Evolutionary conservation across 1,140 invertebrate genomes (phyloP).

Genomic region (Triops cancriformis): DNA sequence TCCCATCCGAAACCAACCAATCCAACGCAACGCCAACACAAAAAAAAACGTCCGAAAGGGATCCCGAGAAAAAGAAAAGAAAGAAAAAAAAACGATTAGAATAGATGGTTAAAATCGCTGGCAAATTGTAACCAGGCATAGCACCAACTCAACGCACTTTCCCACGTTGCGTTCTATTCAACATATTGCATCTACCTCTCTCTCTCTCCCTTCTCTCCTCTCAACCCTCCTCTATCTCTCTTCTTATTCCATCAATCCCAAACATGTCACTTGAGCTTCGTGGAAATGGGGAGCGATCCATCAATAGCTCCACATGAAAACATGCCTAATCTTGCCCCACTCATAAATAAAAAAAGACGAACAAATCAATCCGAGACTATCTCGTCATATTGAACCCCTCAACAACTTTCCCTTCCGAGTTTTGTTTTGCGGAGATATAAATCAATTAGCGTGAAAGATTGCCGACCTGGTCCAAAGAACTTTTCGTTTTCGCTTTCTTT

Average conservation of each 20-base stretch:
- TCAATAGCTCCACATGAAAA: too few species aligned
- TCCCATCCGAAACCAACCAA: background rate
- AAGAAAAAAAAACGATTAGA: conserved; percentile 1
- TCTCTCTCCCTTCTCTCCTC: background rate
- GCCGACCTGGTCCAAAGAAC: too few species aligned
- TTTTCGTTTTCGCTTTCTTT: too few species aligned
- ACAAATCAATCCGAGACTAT: too few species aligned
- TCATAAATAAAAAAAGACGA: too few species aligned
- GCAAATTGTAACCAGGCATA: conserved; percentile 11
- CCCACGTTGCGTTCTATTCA: conserved; percentile 8
- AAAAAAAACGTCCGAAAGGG: background rate
- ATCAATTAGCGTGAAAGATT: too few species aligned
- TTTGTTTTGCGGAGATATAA: too few species aligned
- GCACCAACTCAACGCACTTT: conserved; percentile 5
- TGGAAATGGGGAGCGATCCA: background rate
- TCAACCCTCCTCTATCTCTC: too few species aligned
- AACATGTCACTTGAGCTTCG: conserved; percentile 13
- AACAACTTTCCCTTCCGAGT: too few species aligned
- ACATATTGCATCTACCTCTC: conserved; percentile 10
- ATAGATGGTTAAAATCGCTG: background rate
- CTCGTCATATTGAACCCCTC: too few species aligned
- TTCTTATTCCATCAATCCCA: background rate
- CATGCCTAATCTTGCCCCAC: too few species aligned
- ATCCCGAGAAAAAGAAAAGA: conserved; percentile 12
- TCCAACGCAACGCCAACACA: background rate